These are phyloP conservation scores for Donacobius atricapilla DNA, from an alignment of 2,113 vertebrate species.

Conservation along the genomic window DNA sequence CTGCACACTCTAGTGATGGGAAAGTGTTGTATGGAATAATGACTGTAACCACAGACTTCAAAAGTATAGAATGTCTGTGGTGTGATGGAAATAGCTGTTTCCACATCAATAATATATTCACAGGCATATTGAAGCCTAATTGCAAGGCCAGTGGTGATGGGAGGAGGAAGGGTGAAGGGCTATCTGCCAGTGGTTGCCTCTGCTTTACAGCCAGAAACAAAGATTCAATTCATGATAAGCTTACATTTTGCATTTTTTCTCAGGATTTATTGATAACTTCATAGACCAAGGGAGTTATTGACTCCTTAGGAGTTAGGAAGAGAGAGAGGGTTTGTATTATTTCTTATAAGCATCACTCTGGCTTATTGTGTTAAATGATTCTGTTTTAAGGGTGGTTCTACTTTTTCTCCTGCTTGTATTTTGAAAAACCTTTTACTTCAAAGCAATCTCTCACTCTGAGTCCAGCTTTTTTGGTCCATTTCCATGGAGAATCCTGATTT, in stretches of 20 bases:
- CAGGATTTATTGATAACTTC: slow-evolving; percentile 57
- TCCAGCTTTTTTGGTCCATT: not conserved
- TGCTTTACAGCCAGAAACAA: slow-evolving; percentile 40
- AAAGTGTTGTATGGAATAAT: slow-evolving; percentile 38
- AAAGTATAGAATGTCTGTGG: slow-evolving; percentile 50
- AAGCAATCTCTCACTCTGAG: not conserved
- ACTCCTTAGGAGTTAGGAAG: slow-evolving; percentile 44
- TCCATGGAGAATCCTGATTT: not conserved
- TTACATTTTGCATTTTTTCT: slow-evolving; percentile 51
- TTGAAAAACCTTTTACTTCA: not conserved
- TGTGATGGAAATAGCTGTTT: slow-evolving; percentile 38
- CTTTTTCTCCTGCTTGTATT: not conserved
- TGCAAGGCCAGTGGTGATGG: not conserved
- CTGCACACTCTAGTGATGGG: slow-evolving; percentile 48
- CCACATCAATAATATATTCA: slow-evolving; percentile 23
- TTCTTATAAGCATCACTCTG: not conserved
- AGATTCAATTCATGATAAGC: slow-evolving; percentile 54
- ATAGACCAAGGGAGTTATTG: slow-evolving; percentile 36
- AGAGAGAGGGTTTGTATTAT: not conserved
- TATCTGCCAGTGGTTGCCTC: not conserved
- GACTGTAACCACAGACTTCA: slow-evolving; percentile 49
- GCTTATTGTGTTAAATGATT: not conserved
- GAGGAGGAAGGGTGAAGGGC: not conserved
- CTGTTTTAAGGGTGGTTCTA: not conserved
- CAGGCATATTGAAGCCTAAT: slow-evolving; percentile 24